A percentile compares a stretch with the other conserved stretches of the same genome.
These are phyloP conservation scores for Characodon lateralis DNA, from an alignment of 2,797 vertebrate genomes.

Conservation along the genomic window DNA sequence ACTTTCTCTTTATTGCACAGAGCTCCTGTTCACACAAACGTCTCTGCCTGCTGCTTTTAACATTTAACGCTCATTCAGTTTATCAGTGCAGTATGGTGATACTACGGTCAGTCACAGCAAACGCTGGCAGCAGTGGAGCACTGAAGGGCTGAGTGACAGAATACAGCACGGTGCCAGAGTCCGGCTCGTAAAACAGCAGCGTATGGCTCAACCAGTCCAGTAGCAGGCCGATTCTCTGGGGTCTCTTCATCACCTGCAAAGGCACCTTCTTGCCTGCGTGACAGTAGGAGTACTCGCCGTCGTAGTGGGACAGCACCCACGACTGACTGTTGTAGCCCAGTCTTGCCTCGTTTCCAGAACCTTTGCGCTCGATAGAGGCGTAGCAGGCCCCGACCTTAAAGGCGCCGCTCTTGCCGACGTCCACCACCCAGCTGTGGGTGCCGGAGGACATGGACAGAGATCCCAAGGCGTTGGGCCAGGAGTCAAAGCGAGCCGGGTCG, in stretches of 20 bases:
- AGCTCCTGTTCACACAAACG: not conserved
- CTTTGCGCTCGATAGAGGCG: constrained; percentile 86
- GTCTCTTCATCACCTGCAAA: constrained; percentile 80
- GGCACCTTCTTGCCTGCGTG: constrained; percentile 76
- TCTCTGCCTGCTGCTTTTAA: constrained; percentile 7
- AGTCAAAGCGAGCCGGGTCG: constrained; percentile 87
- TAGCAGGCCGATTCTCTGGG: constrained; percentile 83
- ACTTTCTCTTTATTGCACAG: constrained; percentile 15
- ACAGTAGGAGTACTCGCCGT: constrained; percentile 88
- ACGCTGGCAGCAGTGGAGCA: constrained; percentile 84
- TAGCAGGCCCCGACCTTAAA: constrained; percentile 95
- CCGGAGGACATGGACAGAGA: constrained; percentile 79
- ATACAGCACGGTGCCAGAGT: constrained; percentile 82
- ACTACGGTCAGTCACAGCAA: constrained; percentile 87
- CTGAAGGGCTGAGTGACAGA: constrained; percentile 75
- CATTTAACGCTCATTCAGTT: not conserved
- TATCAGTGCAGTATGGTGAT: constrained; percentile 80
- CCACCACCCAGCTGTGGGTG: constrained; percentile 86
- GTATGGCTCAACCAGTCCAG: constrained; percentile 87
- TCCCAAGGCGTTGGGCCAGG: constrained; percentile 92
- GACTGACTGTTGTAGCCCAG: constrained; percentile 88
- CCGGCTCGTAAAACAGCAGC: constrained; percentile 87
- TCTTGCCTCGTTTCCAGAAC: constrained; percentile 82
- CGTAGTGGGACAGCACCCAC: constrained; percentile 91
- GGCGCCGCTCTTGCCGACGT: constrained; percentile 86